Percentiles rank a stretch among this genome's conserved stretches.
Conservation (phyloP, 2,888 invertebrate species). For the Limulus polyphemus region DNA sequence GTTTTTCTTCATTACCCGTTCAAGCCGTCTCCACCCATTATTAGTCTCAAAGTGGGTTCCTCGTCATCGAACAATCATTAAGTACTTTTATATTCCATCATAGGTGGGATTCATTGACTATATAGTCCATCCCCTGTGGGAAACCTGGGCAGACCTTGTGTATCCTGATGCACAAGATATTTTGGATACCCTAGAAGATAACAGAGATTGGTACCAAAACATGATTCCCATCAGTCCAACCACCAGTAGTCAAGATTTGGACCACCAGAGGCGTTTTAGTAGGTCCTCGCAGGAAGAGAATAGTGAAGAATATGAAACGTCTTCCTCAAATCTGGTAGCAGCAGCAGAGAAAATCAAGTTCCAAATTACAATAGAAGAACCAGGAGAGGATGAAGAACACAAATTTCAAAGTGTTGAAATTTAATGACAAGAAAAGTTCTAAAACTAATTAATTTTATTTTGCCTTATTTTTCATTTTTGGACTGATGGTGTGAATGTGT, state of each 20-base stretch:
- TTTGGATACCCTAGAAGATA: slow-evolving; percentile 92
- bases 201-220: slow-evolving; percentile 88
- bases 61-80: too few species aligned
- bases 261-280: neutral
- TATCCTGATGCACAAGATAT: slow-evolving; percentile 98
- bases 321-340: slow-evolving; percentile 7
- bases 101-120: slow-evolving; percentile 53
- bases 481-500: too few species aligned
- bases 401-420: too few species aligned
- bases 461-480: too few species aligned
- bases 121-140: slow-evolving; percentile 98
- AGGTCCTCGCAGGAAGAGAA: slow-evolving; percentile 34
- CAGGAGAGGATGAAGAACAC: slow-evolving; percentile 42
- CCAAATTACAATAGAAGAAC: slow-evolving; percentile 67
- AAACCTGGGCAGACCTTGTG: slow-evolving; percentile 98
- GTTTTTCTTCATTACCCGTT: too few species aligned
- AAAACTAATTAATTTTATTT: too few species aligned
- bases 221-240: slow-evolving; percentile 85
- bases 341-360: slow-evolving; percentile 35
- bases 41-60: too few species aligned
- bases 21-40: too few species aligned
- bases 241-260: slow-evolving; percentile 24
- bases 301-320: slow-evolving; percentile 41
- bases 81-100: neutral
- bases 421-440: too few species aligned